Evolutionary conservation across 2,888 invertebrate genomes (phyloP).

Genomic region (Trissolcus japonicus): DNA sequence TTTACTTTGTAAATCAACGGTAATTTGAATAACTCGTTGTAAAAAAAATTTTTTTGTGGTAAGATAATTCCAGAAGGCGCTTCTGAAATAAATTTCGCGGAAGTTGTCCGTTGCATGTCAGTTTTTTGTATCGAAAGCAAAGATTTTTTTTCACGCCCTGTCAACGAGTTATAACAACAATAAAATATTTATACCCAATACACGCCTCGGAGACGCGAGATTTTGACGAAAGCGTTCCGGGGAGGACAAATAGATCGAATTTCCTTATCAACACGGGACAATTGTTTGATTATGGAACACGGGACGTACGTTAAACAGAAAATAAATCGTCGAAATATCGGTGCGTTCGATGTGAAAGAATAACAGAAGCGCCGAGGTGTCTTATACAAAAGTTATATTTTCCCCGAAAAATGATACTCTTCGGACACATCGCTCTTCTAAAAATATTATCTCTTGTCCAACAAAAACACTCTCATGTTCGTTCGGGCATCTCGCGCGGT

Average conservation of each 20-base stretch:
- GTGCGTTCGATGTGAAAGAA: constrained; percentile 37
- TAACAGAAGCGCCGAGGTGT: constrained; percentile 32
- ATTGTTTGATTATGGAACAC: constrained; percentile 36
- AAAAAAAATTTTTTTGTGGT: no score
- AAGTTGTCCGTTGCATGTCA: no score
- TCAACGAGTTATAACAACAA: no score
- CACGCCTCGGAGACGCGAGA: no score
- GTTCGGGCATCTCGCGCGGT: constrained; percentile 10
- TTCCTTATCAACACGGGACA: constrained; percentile 21
- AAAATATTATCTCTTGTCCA: constrained; percentile 48
- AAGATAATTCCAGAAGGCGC: no score
- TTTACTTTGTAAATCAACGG: no score
- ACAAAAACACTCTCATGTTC: constrained; percentile 39
- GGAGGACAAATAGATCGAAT: constrained; percentile 19
- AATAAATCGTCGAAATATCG: constrained; percentile 34
- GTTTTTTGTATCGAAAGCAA: no score
- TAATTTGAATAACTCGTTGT: no score
- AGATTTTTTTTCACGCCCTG: no score
- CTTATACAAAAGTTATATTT: constrained; percentile 50
- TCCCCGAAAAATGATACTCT: constrained; percentile 52
- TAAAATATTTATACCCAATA: background rate
- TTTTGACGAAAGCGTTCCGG: no score
- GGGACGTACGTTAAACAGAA: constrained; percentile 33
- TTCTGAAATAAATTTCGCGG: no score
- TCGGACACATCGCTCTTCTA: constrained; percentile 38